Percentiles rank a stretch among this genome's conserved stretches.
Conservation (phyloP, 2,888 invertebrate species). For the Acronicta psi region DNA sequence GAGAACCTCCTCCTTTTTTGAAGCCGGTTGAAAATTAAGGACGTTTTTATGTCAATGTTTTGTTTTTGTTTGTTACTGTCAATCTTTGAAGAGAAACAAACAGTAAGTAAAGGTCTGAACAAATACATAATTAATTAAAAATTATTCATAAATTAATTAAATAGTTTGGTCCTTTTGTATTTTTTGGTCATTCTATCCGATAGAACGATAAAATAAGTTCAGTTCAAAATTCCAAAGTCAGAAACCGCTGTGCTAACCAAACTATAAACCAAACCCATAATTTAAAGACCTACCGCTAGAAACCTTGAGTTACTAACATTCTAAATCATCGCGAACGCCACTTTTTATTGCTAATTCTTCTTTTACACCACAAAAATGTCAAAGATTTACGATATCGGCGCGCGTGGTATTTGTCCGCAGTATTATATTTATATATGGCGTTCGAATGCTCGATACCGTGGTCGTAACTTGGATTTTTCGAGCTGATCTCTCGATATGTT, state of each 20-base stretch:
- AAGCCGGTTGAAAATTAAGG: too few relatives aligned
- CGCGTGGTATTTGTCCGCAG: conserved; percentile 60
- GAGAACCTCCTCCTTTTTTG: too few relatives aligned
- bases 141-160: too few relatives aligned
- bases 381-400: conserved; percentile 73
- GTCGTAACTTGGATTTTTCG: conserved; percentile 68
- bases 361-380: conserved; percentile 73
- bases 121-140: too few relatives aligned
- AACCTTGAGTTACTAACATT: conserved; percentile 20
- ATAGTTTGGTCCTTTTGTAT: neutral
- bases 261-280: conserved; percentile 14
- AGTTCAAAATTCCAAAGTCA: conserved; percentile 4
- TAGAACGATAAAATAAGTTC: neutral
- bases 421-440: conserved; percentile 51
- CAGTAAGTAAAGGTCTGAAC: too few relatives aligned
- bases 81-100: too few relatives aligned
- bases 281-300: conserved; percentile 16
- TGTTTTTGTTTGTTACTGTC: too few relatives aligned
- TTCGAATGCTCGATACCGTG: conserved; percentile 56
- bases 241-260: neutral
- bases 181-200: conserved; percentile 1
- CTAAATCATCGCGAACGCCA: conserved; percentile 50
- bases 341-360: conserved; percentile 67
- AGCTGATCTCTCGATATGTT: conserved; percentile 73
- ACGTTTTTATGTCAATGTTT: too few relatives aligned